Percentiles rank a stretch among this genome's conserved stretches.
phyloP scores from a whole-genome alignment of 1,140 invertebrate genomes.

The Pararge aegeria region DNA sequence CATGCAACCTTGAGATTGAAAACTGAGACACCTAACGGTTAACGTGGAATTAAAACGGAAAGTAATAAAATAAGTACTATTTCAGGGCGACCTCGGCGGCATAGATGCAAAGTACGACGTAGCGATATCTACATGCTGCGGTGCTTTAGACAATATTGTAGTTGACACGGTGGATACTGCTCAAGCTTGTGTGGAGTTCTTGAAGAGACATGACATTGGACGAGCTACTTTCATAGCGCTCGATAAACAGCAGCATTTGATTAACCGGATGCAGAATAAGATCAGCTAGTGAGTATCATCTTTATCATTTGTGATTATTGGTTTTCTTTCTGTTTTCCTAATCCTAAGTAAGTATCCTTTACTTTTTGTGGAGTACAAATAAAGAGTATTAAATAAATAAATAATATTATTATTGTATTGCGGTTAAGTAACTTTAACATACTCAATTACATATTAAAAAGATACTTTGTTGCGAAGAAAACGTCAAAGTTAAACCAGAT shows the following conservation, averaged over 20 bases:
- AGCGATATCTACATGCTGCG: conserved; percentile 96
- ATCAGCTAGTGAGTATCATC: conserved; percentile 80
- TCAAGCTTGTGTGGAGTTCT: conserved; percentile 89
- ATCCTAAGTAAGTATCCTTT: too few species aligned
- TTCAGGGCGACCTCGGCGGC: conserved; percentile 95
- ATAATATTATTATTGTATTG: too few species aligned
- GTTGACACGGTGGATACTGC: conserved; percentile 94
- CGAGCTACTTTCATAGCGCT: conserved; percentile 87
- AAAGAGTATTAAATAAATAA: too few species aligned
- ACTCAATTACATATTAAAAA: too few species aligned
- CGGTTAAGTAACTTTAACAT: too few species aligned
- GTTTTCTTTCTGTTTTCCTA: too few species aligned
- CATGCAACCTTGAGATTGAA: too few species aligned
- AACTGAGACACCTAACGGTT: too few species aligned
- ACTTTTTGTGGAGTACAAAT: too few species aligned
- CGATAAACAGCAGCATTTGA: conserved; percentile 86
- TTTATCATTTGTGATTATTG: not conserved
- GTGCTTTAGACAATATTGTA: conserved; percentile 94
- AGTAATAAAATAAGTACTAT: not conserved
- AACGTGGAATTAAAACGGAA: too few species aligned
- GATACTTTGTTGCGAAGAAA: too few species aligned
- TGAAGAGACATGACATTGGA: conserved; percentile 89
- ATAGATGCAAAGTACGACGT: conserved; percentile 97
- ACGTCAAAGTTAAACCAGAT: too few species aligned
- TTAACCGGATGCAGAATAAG: conserved; percentile 60